phyloP scores from a whole-genome alignment of 2,113 vertebrate species.

The Rutilus rutilus region DNA sequence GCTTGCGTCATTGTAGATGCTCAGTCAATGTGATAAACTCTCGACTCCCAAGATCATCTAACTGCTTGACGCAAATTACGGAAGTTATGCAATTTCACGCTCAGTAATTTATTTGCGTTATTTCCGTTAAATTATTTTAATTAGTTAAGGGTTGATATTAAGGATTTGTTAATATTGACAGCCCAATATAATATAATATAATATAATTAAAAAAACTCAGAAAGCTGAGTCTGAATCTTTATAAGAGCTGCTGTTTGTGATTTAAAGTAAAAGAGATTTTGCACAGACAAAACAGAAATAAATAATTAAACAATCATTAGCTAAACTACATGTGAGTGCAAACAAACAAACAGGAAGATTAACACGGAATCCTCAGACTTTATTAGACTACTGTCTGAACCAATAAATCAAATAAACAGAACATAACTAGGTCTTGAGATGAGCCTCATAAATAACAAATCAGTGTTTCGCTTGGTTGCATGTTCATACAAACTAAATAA shows the following conservation, averaged over 20 bases:
- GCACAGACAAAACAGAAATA: not conserved
- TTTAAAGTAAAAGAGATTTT: constrained; percentile 12
- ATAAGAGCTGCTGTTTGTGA: not conserved
- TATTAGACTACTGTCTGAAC: constrained; percentile 16
- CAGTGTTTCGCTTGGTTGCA: constrained; percentile 33
- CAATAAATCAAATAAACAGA: constrained; percentile 26
- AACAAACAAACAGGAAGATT: constrained; percentile 22
- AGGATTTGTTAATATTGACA: too few species aligned
- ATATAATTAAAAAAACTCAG: not conserved
- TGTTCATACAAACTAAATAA: constrained; percentile 15
- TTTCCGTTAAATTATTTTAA: too few species aligned
- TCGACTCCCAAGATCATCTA: too few species aligned
- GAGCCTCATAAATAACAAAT: constrained; percentile 61
- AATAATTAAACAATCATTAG: constrained; percentile 20
- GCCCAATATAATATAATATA: too few species aligned
- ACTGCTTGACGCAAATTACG: too few species aligned
- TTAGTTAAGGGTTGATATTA: too few species aligned
- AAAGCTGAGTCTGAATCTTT: not conserved
- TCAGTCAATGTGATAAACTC: too few species aligned
- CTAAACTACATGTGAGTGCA: not conserved
- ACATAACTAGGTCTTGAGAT: constrained; percentile 35
- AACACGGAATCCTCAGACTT: constrained; percentile 23
- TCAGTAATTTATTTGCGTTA: too few species aligned
- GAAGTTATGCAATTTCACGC: too few species aligned
- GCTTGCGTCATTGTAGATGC: too few species aligned